Evolutionary conservation across 2,888 invertebrate species (phyloP), one percentile per base, ranked within the genome.

Genomic region (Blastobasis adustella): DNA sequence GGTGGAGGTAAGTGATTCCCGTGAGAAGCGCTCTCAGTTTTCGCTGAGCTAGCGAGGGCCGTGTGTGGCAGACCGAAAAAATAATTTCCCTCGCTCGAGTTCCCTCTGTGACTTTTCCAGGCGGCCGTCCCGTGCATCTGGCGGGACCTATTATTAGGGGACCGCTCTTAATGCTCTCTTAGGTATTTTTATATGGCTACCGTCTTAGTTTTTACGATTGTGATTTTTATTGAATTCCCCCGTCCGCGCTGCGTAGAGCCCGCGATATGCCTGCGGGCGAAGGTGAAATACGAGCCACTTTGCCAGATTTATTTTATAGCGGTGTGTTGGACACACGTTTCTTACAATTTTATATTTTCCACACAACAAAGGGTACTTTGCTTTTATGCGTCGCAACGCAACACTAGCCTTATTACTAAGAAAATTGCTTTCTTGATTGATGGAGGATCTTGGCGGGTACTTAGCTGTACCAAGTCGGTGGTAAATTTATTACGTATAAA

Each of bases 51-150:
- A 73, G 85, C 81, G 76, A 79, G 84, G 85, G 84, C 78, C 82
- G 80, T 81, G 87, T 88, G 84, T 81, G 87, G 81, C 86, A 83
- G 71, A 87, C 87, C 87, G 86, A 85, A 87, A 85, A 87, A 87
- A 85, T 84, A 79, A 88, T 85, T 87, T 84, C 79, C 78, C 68
- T 73, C 86, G 87, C 83, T 85, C 79, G 85, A 84, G 78, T 82
- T 79, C 73, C 77, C 82, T 73, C 77, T 76, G 84, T 83, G 85
- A 87, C 83, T 87, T 87, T 86, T 85, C 84, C 83, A 81, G 76
- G 74, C 82, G 76, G 77, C 80, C 84, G 86, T 87, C 83, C 80
- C 81, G 80, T 84, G 82, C 88, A 88, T 86, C 86, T 87, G 88
- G 85, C 87, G 85, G 80, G 76, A 74, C 84, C 79, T 84, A 83